phyloP scores from a whole-genome alignment of 2,113 vertebrate species.

The Boulengeromyrus knoepffleri region DNA sequence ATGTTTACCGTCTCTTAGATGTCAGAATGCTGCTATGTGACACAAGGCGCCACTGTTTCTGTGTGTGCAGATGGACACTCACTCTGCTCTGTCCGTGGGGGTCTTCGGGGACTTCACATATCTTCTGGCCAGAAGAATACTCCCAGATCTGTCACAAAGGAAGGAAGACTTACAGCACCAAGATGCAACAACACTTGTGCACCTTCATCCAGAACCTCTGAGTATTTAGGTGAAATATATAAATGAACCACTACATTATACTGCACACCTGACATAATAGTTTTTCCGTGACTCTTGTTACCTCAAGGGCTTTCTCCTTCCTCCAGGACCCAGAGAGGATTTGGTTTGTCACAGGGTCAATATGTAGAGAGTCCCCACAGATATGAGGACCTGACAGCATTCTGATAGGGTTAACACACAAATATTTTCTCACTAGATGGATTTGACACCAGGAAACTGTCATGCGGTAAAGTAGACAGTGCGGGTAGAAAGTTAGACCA shows the following conservation, averaged over 20 bases:
- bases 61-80: slow-evolving; percentile 6
- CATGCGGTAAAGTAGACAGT: not conserved
- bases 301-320: slow-evolving; percentile 44
- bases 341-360: slow-evolving; percentile 39
- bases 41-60: not conserved
- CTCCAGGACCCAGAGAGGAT: slow-evolving; percentile 54
- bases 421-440: not conserved
- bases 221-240: not conserved
- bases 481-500: not conserved
- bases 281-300: slow-evolving; percentile 15
- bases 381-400: slow-evolving; percentile 49
- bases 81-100: slow-evolving; percentile 38
- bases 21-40: not conserved
- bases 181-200: not conserved
- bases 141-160: slow-evolving; percentile 47
- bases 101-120: slow-evolving; percentile 38
- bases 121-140: slow-evolving; percentile 34
- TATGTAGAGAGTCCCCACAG: slow-evolving; percentile 49
- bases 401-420: slow-evolving; percentile 24
- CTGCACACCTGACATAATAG: not conserved
- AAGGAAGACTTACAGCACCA: not conserved
- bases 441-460: not conserved
- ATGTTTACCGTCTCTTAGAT: not conserved
- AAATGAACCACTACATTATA: not conserved
- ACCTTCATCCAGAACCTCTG: not conserved